phyloP scores from a whole-genome alignment of 1,140 invertebrate species.

The Battus philenor region DNA sequence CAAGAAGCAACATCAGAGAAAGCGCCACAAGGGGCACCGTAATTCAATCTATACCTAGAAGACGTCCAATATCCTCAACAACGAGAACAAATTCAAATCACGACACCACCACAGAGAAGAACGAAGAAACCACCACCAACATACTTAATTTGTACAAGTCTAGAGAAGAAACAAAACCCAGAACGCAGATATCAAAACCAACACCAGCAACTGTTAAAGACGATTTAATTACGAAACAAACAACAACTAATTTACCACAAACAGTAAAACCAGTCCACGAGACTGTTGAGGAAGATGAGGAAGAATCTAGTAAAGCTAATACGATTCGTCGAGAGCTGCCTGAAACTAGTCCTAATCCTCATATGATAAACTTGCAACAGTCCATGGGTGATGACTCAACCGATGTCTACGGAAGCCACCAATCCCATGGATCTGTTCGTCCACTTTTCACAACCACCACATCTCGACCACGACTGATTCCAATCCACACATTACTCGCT shows the following conservation, averaged over 20 bases:
- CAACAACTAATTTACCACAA: constrained; percentile 48
- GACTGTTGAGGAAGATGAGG: constrained; percentile 63
- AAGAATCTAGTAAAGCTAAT: constrained; percentile 49
- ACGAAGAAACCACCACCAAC: constrained; percentile 57
- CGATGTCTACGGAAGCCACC: constrained; percentile 80
- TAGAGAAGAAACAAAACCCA: constrained; percentile 50
- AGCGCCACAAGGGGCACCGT: constrained; percentile 73
- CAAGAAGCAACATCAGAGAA: constrained; percentile 47
- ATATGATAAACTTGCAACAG: constrained; percentile 70
- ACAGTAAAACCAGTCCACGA: constrained; percentile 74
- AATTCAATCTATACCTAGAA: constrained; percentile 79
- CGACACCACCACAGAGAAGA: constrained; percentile 48
- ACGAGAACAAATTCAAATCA: constrained; percentile 32
- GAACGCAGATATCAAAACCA: constrained; percentile 51
- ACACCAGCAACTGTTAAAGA: constrained; percentile 41
- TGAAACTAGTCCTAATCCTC: constrained; percentile 62
- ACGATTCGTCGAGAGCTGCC: constrained; percentile 75
- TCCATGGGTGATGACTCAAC: constrained; percentile 78
- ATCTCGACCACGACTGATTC: constrained; percentile 63
- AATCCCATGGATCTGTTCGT: constrained; percentile 77
- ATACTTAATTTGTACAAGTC: constrained; percentile 47
- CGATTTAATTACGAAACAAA: constrained; percentile 54
- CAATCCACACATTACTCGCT: constrained; percentile 58
- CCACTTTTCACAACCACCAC: constrained; percentile 81
- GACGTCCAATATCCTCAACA: constrained; percentile 55